Conservation (phyloP, 2,113 vertebrate species). For the Chaetops frenatus region DNA sequence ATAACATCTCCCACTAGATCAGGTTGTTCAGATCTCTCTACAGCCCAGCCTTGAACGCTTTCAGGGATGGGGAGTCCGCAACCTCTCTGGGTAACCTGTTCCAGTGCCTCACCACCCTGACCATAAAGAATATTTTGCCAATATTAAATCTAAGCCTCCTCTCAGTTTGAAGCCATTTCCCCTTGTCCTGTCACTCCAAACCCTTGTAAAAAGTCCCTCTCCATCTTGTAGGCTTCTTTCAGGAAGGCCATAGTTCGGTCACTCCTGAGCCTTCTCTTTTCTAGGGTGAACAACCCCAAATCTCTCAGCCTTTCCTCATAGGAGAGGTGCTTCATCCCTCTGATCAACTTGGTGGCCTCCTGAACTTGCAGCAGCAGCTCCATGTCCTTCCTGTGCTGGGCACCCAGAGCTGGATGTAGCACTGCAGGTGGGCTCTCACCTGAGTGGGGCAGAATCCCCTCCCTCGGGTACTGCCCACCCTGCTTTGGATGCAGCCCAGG, state of each 20-base stretch:
- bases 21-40: background rate
- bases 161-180: background rate
- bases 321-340: background rate
- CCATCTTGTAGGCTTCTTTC: background rate
- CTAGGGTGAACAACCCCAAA: background rate
- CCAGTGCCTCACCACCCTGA: background rate
- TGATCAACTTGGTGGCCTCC: background rate
- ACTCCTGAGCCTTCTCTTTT: background rate
- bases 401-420: background rate
- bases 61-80: accelerated
- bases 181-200: background rate
- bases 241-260: background rate
- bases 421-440: background rate
- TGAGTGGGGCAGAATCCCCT: background rate
- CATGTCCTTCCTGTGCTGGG: background rate
- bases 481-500: background rate
- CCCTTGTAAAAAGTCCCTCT: background rate
- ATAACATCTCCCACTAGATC: accelerated
- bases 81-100: background rate
- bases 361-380: background rate
- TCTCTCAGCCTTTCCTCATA: background rate
- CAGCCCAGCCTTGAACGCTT: background rate
- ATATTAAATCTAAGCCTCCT: background rate
- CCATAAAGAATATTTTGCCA: background rate
- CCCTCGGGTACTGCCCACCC: background rate